Conservation (phyloP, 2,888 invertebrate species). For the Hermaeophaga mercurialis region DNA sequence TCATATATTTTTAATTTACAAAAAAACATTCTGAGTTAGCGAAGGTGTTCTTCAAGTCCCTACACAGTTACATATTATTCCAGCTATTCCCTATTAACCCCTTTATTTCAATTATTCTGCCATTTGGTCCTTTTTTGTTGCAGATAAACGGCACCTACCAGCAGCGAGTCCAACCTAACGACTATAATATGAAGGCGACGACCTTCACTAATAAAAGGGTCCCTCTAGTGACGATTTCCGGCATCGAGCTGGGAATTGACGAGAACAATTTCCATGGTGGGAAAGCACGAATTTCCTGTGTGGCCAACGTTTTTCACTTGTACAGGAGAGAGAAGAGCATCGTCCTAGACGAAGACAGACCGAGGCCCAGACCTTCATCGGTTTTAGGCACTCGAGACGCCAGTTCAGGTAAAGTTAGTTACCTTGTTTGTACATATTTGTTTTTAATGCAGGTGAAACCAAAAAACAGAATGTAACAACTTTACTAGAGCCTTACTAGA, state of each 20-base stretch:
- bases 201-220: constrained; percentile 11
- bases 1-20: no score
- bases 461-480: no score
- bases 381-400: constrained; percentile 73
- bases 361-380: constrained; percentile 74
- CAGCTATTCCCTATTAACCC: no score
- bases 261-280: constrained; percentile 70
- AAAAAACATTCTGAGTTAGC: no score
- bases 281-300: constrained; percentile 68
- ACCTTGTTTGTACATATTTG: no score
- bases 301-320: constrained; percentile 71
- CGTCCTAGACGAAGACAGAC: constrained; percentile 74
- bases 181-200: constrained; percentile 37
- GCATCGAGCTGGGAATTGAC: constrained; percentile 66
- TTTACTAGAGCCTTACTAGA: no score
- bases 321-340: constrained; percentile 68
- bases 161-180: constrained; percentile 37
- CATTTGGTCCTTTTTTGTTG: constrained; percentile 38
- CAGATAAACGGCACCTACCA: constrained; percentile 48
- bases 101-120: no score
- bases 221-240: constrained; percentile 32
- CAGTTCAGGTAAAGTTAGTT: constrained; percentile 28
- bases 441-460: no score
- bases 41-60: no score
- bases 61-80: no score